Conservation (phyloP, 2,797 vertebrate genomes). For the Pitangus sulphuratus region DNA sequence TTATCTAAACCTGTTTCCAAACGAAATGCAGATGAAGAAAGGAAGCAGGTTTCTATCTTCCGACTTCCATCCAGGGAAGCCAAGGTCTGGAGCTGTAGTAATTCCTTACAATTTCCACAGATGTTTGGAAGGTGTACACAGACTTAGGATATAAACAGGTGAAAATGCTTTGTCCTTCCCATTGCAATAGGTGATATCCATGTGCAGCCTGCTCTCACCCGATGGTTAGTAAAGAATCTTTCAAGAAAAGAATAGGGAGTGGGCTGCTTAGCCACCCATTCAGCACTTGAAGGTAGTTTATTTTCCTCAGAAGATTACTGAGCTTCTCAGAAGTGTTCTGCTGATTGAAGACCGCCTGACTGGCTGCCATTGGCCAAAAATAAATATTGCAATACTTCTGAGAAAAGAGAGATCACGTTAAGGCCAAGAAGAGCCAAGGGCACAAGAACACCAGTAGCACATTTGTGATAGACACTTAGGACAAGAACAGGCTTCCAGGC, state of each 20-base stretch:
- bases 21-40: neutral
- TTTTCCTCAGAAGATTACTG: neutral
- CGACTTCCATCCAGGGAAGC: neutral
- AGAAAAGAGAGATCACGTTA: neutral
- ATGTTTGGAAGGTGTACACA: neutral
- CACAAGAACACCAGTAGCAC: neutral
- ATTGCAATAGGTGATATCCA: neutral
- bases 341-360: neutral
- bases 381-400: neutral
- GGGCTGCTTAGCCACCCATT: neutral
- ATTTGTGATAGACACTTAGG: neutral
- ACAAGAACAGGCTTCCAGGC: neutral
- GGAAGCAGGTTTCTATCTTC: neutral
- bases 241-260: neutral
- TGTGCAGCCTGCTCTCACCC: neutral
- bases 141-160: neutral
- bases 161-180: neutral
- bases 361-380: neutral
- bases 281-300: neutral
- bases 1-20: neutral
- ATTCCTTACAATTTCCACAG: neutral
- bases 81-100: neutral
- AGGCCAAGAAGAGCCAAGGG: neutral
- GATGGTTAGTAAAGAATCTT: neutral
- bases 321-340: neutral